Percentiles rank a stretch among this genome's conserved stretches.
phyloP scores from a whole-genome alignment of 1,140 invertebrate species.

The Drosophila trapezifrons region DNA sequence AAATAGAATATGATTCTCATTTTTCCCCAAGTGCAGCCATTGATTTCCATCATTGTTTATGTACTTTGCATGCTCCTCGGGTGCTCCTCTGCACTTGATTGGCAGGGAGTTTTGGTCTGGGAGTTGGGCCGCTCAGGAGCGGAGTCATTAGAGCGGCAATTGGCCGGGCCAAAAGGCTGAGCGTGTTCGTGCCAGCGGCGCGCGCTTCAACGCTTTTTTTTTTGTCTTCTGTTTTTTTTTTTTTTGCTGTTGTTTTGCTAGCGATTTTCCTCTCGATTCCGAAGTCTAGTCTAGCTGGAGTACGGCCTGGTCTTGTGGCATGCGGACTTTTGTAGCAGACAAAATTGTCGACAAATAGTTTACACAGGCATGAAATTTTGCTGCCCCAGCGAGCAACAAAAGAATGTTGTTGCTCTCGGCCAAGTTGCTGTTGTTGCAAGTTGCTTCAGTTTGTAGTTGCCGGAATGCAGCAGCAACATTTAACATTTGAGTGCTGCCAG shows the following conservation, averaged over 20 bases:
- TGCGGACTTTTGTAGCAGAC: conserved; percentile 76
- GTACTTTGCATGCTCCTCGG: conserved; percentile 54
- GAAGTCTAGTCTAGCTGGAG: conserved; percentile 1
- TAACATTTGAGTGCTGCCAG: conserved; percentile 27
- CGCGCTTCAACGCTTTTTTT: conserved; percentile 71
- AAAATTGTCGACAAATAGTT: conserved; percentile 84
- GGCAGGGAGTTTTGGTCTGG: conserved; percentile 17
- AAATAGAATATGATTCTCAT: neutral
- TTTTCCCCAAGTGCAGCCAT: conserved; percentile 28
- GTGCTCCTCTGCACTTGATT: conserved; percentile 31
- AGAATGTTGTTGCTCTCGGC: conserved; percentile 71
- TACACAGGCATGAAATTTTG: conserved; percentile 82
- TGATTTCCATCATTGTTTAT: conserved; percentile 79
- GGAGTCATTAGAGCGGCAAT: conserved; percentile 74
- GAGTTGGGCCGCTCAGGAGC: conserved; percentile 15
- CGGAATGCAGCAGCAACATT: conserved; percentile 35
- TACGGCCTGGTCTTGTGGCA: conserved; percentile 60
- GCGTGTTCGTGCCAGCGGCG: conserved; percentile 63
- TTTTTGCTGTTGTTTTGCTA: conserved; percentile 5
- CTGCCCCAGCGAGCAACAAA: conserved; percentile 53
- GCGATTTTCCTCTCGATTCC: conserved; percentile 19
- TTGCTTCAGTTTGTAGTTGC: conserved; percentile 57
- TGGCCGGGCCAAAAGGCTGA: conserved; percentile 43
- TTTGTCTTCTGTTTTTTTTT: neutral
- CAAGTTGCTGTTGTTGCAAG: conserved; percentile 49